Conservation (phyloP, 2,113 vertebrate species). For the Gallinago jamesoni region DNA sequence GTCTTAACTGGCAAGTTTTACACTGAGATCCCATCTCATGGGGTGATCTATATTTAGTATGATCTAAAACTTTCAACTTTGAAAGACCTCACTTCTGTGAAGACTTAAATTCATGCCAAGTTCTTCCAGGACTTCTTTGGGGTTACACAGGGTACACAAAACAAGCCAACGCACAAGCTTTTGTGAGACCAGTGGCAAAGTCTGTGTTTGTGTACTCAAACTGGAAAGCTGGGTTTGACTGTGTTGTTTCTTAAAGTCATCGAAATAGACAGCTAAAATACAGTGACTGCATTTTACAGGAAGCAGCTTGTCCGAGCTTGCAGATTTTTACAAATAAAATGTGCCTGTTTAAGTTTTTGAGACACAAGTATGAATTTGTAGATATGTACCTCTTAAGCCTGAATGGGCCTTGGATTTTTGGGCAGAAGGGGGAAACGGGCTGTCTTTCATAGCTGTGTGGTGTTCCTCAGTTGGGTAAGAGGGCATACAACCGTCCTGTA, state of each 20-base stretch:
- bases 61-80: neutral
- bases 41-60: neutral
- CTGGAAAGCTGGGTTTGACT: slow-evolving; percentile 33
- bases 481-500: neutral
- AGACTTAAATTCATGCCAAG: neutral
- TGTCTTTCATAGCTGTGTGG: neutral
- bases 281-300: neutral
- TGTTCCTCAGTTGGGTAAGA: neutral
- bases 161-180: neutral
- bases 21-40: neutral
- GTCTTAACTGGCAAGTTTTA: neutral
- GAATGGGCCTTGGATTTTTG: neutral
- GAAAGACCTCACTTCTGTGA: neutral
- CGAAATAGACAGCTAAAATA: slow-evolving; percentile 41
- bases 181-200: neutral
- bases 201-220: neutral
- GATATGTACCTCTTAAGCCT: neutral
- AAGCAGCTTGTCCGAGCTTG: slow-evolving; percentile 19
- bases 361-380: neutral
- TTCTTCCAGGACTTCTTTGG: neutral
- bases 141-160: neutral
- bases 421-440: neutral
- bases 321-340: neutral
- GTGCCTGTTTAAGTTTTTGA: neutral
- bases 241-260: slow-evolving; percentile 25